A percentile compares a stretch with the other conserved stretches of the same genome.
Evolutionary conservation across 2,113 vertebrate species (phyloP).

Genomic region (Canis aureus): DNA sequence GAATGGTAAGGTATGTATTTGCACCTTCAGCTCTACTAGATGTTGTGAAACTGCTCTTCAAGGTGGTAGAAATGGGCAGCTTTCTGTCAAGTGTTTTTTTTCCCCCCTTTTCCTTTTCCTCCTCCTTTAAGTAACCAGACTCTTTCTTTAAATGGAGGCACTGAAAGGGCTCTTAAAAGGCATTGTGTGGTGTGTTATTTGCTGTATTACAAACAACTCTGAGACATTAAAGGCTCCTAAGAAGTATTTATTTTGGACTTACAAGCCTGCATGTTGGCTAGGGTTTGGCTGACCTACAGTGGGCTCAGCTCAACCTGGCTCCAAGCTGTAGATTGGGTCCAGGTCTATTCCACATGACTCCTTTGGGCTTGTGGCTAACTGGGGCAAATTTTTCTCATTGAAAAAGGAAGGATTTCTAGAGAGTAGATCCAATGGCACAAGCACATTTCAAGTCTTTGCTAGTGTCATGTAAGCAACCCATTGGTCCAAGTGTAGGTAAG

Average conservation of each 20-base stretch:
- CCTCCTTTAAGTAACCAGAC: not conserved
- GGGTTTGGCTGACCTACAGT: not conserved
- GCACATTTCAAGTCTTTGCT: not conserved
- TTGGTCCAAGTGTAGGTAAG: not conserved
- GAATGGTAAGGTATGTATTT: not conserved
- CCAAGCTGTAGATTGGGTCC: not conserved
- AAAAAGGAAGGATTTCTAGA: not conserved
- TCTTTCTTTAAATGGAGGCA: constrained; percentile 27
- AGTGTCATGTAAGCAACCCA: not conserved
- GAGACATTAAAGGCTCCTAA: not conserved
- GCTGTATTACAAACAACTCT: not conserved
- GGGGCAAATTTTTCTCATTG: not conserved
- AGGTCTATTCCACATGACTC: not conserved
- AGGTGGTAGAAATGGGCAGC: not conserved
- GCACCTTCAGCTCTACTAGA: not conserved
- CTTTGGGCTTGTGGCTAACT: not conserved
- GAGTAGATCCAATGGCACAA: not conserved
- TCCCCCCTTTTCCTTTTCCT: not conserved
- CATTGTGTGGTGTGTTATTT: not conserved
- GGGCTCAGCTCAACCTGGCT: not conserved
- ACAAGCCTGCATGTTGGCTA: not conserved
- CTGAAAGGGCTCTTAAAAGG: not conserved
- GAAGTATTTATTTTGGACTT: not conserved
- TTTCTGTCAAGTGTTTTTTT: not conserved
- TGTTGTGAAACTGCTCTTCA: not conserved